Evolutionary conservation across 1,140 invertebrate genomes (phyloP).

Genomic region (Eurosta solidaginis): DNA sequence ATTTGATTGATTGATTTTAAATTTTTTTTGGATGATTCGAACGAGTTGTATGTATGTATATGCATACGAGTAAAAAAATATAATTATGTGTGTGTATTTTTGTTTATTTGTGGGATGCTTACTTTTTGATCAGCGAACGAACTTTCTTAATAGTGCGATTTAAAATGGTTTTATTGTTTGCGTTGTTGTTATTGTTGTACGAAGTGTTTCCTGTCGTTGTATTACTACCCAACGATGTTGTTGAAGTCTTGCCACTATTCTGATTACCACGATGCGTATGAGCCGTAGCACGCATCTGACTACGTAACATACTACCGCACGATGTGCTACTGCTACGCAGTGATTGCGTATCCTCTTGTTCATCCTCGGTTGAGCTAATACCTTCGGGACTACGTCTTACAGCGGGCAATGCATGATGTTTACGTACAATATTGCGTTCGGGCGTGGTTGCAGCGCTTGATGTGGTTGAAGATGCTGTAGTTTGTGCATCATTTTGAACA

Average conservation of each 20-base stretch:
- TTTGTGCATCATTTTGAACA: not conserved
- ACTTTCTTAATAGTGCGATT: slow-evolving; percentile 74
- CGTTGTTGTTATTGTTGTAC: slow-evolving; percentile 54
- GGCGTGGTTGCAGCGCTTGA: slow-evolving; percentile 38
- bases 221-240: slow-evolving; percentile 39
- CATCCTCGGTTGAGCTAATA: slow-evolving; percentile 54
- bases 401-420: slow-evolving; percentile 7
- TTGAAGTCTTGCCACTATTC: slow-evolving; percentile 47
- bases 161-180: slow-evolving; percentile 66
- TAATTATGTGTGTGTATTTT: not conserved
- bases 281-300: slow-evolving; percentile 49
- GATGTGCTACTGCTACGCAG: slow-evolving; percentile 23
- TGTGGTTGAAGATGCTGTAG: not conserved
- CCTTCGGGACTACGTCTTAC: slow-evolving; percentile 52
- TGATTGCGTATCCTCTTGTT: slow-evolving; percentile 45
- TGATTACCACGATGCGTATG: slow-evolving; percentile 56
- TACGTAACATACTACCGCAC: slow-evolving; percentile 29
- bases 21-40: too few relatives aligned
- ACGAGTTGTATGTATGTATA: not conserved
- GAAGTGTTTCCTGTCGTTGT: slow-evolving; percentile 51
- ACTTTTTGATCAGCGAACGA: slow-evolving; percentile 71
- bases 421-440: slow-evolving; percentile 24
- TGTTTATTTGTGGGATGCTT: slow-evolving; percentile 43
- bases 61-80: not conserved
- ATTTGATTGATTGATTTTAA: too few relatives aligned